A percentile compares a stretch with the other conserved stretches of the same genome.
Conservation (phyloP, 2,888 invertebrate genomes). For the Elegia similella region DNA sequence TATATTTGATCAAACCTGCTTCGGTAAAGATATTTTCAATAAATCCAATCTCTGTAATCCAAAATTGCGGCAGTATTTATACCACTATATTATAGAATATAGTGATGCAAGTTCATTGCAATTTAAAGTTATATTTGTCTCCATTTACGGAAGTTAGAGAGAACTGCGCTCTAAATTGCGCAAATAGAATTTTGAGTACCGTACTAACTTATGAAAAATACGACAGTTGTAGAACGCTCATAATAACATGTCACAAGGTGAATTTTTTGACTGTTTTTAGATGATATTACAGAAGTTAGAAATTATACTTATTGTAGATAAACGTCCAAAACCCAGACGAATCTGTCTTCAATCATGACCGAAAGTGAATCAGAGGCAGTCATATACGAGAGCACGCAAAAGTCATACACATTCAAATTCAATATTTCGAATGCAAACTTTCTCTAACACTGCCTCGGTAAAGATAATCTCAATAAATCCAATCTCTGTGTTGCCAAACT, state of each 20-base stretch:
- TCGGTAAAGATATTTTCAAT: neutral
- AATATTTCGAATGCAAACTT: too few relatives aligned
- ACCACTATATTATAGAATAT: too few relatives aligned
- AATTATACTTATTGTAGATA: too few relatives aligned
- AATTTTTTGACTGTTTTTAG: conserved; percentile 23
- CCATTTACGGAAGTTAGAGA: conserved; percentile 36
- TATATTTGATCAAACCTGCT: too few relatives aligned
- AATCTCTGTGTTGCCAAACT: neutral
- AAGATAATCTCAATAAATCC: neutral
- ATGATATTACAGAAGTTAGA: conserved; percentile 11
- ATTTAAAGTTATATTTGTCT: conserved; percentile 43
- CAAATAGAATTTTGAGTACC: conserved; percentile 42
- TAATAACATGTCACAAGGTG: conserved; percentile 29
- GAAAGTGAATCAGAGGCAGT: too few relatives aligned
- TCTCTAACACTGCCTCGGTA: neutral
- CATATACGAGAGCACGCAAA: too few relatives aligned
- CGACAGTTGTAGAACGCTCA: conserved; percentile 31
- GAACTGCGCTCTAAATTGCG: conserved; percentile 32
- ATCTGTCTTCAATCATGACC: too few relatives aligned
- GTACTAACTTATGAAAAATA: conserved; percentile 26
- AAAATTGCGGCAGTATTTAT: conserved; percentile 3
- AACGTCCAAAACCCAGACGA: too few relatives aligned
- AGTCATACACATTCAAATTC: too few relatives aligned
- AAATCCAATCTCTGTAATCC: neutral
- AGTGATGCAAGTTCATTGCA: conserved; percentile 36